Base-by-base conservation (phyloP, 2,797 vertebrate species). In the Agapornis canus region DNA sequence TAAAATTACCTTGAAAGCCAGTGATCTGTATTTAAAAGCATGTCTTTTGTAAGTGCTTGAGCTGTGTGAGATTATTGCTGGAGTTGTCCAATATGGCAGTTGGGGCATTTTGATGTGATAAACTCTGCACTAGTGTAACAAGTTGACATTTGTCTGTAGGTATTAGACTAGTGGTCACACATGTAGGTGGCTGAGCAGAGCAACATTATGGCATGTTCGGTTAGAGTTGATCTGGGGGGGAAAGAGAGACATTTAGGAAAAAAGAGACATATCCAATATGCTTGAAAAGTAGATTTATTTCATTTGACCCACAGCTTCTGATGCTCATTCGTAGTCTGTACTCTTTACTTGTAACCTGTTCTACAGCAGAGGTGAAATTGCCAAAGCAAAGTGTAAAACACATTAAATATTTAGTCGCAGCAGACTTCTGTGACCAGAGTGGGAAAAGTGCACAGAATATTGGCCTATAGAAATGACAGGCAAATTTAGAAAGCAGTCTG, bases 391-490 rank as follows among this genome's bases (percentile, higher is more conserved):
- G 5, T 14, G 0, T 87, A 45, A 69, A 68, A 11, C 8, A 22
- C 13, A 35, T 64, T 31, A 81, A 69, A 52, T 59, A 39, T 40
- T 73, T 80, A 35, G 35, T 35, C 4, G 1, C n/a, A 65, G 54
- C 26, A 83, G 59, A 51, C 21, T 82, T 87, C 56, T 61, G 81
- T 61, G 66, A 76, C 27, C 9, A 11, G 80, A 88, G 78, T 22
- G 60, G 66, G 31, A 64, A 82, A 94, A 81, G 94, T 82, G 78
- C 60, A 31, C 98, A 98, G 98, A 97, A 98, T 96, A 95, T 97
- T 98, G 98, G 97, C 98, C 98, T 98, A 98, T 92, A 97, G 97
- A 98, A 98, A 95, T 98, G 98, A 98, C 98, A 98, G 98, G 89
- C 98, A 97, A 65, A 72, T 65, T 51, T 79, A 78, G 66, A 86